A percentile compares a stretch with the other conserved stretches of the same genome.
Conservation (phyloP, 2,113 vertebrate species). For the Quiscalus mexicanus region DNA sequence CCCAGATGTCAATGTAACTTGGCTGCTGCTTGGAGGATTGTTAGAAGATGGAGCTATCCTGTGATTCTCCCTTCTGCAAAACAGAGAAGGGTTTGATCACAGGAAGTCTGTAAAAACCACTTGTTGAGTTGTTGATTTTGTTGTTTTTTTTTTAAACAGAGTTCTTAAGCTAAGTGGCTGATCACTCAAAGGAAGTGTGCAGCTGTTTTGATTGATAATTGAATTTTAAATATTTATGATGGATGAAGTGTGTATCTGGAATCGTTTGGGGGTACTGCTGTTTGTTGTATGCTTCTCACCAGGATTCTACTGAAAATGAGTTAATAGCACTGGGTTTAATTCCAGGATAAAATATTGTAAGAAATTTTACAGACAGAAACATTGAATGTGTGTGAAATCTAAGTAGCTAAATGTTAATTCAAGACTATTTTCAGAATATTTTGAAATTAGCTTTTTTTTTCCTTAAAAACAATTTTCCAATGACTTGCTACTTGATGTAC, state of each 20-base stretch:
- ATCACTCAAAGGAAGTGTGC: constrained; percentile 59
- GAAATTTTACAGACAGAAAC: background rate
- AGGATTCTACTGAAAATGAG: background rate
- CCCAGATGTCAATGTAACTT: background rate
- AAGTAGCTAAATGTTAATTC: background rate
- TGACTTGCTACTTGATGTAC: background rate
- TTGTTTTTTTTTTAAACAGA: background rate
- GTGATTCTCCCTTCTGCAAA: background rate
- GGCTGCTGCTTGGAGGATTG: background rate
- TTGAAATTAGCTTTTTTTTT: background rate
- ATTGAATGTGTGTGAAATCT: background rate
- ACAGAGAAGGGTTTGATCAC: background rate
- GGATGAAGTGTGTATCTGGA: constrained; percentile 21
- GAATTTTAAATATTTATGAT: constrained; percentile 68
- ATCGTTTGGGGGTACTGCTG: background rate
- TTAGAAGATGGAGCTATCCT: background rate
- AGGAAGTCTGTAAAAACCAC: background rate
- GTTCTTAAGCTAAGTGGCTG: constrained; percentile 48
- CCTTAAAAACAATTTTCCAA: background rate
- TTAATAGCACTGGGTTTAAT: constrained; percentile 16
- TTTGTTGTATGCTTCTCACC: constrained; percentile 16
- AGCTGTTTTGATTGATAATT: constrained; percentile 64
- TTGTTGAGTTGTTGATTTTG: background rate
- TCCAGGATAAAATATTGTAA: background rate
- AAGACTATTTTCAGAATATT: background rate